Conservation (phyloP, 2,888 invertebrate genomes). For the Hoplodrina blanda region DNA sequence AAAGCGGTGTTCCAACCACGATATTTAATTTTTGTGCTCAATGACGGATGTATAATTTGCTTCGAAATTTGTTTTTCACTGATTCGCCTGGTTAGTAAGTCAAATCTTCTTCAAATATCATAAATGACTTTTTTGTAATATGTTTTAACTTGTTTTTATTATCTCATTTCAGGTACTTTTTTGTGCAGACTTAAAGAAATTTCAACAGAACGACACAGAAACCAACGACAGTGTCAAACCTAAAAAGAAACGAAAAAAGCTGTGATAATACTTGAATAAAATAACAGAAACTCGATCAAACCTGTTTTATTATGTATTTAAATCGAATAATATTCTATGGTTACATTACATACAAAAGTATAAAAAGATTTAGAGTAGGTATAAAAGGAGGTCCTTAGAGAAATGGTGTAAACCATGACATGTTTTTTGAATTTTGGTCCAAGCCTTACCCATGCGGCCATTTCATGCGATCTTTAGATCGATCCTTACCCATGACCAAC, state of each 20-base stretch:
- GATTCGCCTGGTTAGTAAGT: too few species aligned
- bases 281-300: conserved; percentile 9
- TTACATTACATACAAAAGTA: conserved; percentile 67
- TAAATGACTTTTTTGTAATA: too few species aligned
- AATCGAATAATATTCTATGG: conserved; percentile 34
- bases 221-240: conserved; percentile 72
- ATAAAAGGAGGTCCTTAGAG: conserved; percentile 21
- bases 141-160: background rate
- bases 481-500: background rate
- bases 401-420: background rate
- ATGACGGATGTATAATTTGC: too few species aligned
- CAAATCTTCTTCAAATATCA: too few species aligned
- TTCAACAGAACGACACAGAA: conserved; percentile 85
- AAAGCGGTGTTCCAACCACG: too few species aligned
- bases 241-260: conserved; percentile 75
- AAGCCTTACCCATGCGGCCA: background rate
- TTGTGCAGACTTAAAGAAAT: conserved; percentile 94
- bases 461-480: background rate
- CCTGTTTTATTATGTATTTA: conserved; percentile 44
- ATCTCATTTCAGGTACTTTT: conserved; percentile 92
- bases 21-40: too few species aligned
- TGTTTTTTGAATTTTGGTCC: background rate
- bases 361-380: conserved; percentile 55
- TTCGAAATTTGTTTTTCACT: too few species aligned
- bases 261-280: conserved; percentile 38